A percentile compares a stretch with the other conserved stretches of the same genome.
Evolutionary conservation across 2,888 invertebrate genomes (phyloP).

Genomic region (Caenorhabditis becei): DNA sequence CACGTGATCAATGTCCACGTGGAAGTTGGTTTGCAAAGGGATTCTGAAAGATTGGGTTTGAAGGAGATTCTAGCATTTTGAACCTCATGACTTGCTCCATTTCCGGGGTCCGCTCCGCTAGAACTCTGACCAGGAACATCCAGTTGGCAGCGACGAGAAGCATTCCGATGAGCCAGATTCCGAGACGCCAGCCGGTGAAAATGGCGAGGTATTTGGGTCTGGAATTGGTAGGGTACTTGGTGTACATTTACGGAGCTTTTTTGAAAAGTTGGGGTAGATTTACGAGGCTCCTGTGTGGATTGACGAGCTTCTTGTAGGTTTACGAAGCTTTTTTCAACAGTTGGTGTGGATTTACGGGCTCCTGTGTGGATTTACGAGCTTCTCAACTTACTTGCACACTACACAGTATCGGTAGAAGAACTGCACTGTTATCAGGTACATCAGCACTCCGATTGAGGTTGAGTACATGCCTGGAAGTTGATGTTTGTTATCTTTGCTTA

Average conservation of each 20-base stretch:
- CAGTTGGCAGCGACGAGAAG: neutral
- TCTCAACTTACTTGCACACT: conserved; percentile 5
- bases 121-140: conserved; percentile 4
- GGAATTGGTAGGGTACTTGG: neutral
- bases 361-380: too few species aligned
- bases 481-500: neutral
- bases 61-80: too few species aligned
- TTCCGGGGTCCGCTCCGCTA: conserved; percentile 10
- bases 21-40: conserved; percentile 10
- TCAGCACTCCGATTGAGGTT: conserved; percentile 12
- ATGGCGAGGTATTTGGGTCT: neutral
- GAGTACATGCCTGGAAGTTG: conserved; percentile 24
- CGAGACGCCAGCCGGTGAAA: neutral
- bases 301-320: too few species aligned
- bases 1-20: conserved; percentile 3
- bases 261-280: too few species aligned
- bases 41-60: neutral
- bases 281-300: too few species aligned
- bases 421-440: conserved; percentile 17
- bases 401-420: conserved; percentile 30
- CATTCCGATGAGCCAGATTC: conserved; percentile 7
- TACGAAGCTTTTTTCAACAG: too few species aligned
- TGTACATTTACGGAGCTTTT: neutral
- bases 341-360: too few species aligned
- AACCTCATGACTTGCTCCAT: conserved; percentile 23